phyloP scores from a whole-genome alignment of 2,888 invertebrate species.

The Ichneumoninae sp. region DNA sequence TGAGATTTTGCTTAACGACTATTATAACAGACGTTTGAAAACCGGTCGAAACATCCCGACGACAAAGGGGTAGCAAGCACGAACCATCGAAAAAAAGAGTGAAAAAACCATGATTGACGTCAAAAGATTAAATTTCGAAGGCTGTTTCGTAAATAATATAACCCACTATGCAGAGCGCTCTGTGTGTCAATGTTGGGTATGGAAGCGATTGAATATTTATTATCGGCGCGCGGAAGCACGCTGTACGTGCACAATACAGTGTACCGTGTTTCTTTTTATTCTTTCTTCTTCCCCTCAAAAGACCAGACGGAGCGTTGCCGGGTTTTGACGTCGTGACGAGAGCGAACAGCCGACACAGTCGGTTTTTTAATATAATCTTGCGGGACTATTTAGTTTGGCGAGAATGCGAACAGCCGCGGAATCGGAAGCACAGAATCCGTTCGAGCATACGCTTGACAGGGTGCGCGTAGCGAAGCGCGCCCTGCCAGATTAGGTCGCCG shows the following conservation, averaged over 20 bases:
- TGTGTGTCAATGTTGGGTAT: background rate
- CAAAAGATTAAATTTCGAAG: background rate
- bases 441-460: constrained; percentile 50
- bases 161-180: background rate
- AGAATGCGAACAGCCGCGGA: constrained; percentile 22
- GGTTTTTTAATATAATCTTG: background rate
- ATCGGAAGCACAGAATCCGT: constrained; percentile 49
- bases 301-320: background rate
- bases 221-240: constrained; percentile 1
- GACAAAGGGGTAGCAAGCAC: background rate
- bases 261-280: background rate
- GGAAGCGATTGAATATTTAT: constrained; percentile 18
- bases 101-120: background rate
- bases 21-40: background rate
- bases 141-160: background rate
- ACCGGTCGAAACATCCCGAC: background rate
- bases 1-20: background rate
- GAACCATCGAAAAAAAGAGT: no score
- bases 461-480: constrained; percentile 55
- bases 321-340: constrained; percentile 24
- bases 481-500: constrained; percentile 63
- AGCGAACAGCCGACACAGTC: background rate
- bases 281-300: constrained; percentile 3
- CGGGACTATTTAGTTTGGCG: constrained; percentile 2
- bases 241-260: background rate